Evolutionary conservation across 1,140 invertebrate genomes (phyloP).

Genomic region (Drosophila navojoa): DNA sequence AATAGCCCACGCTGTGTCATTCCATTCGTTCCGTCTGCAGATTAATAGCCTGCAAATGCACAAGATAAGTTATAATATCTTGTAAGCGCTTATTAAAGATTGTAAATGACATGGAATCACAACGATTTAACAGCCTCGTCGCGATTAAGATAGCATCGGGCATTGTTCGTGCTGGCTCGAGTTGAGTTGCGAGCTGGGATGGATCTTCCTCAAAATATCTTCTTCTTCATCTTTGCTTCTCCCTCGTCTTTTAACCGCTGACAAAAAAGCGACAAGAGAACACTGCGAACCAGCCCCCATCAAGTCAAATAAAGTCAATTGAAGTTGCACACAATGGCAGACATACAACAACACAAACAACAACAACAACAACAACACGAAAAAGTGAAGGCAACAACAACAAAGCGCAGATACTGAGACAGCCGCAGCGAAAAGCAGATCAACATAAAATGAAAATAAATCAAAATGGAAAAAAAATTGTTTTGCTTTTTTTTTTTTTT

Average conservation of each 20-base stretch:
- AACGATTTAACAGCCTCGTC: conserved; percentile 63
- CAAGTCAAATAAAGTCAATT: conserved; percentile 74
- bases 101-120: conserved; percentile 70
- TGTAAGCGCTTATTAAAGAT: conserved; percentile 71
- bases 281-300: conserved; percentile 44
- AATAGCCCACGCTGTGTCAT: not conserved
- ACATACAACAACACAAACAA: conserved; percentile 30
- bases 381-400: conserved; percentile 25
- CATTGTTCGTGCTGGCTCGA: conserved; percentile 45
- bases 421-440: conserved; percentile 51
- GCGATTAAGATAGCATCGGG: conserved; percentile 66
- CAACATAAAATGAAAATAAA: conserved; percentile 82
- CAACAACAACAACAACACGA: conserved; percentile 22
- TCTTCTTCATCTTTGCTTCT: not conserved
- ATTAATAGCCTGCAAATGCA: not conserved
- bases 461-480: conserved; percentile 55
- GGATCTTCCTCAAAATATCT: not conserved
- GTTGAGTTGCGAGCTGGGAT: not conserved
- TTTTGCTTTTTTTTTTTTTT: conserved; percentile 40
- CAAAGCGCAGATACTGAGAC: conserved; percentile 53
- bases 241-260: not conserved
- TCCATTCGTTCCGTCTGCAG: conserved; percentile 2
- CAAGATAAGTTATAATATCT: conserved; percentile 16
- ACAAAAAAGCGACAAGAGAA: conserved; percentile 26
- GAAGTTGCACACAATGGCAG: conserved; percentile 61